Conservation (phyloP, 2,888 invertebrate genomes). For the Platycnemis pennipes region DNA sequence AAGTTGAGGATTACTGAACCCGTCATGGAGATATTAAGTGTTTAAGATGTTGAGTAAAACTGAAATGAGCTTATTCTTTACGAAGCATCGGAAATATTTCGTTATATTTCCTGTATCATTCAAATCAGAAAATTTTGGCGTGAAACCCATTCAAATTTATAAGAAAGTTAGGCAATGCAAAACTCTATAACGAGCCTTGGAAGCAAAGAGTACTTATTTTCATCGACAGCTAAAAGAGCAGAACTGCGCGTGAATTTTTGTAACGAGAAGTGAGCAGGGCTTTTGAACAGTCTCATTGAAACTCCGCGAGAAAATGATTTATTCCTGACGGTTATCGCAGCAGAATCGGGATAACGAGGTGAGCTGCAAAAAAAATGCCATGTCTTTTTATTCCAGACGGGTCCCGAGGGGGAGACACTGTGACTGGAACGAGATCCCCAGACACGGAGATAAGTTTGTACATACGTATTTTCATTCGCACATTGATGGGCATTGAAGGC, state of each 20-base stretch:
- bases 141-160: neutral
- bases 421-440: neutral
- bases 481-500: neutral
- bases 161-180: neutral
- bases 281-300: neutral
- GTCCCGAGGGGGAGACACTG: neutral
- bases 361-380: neutral
- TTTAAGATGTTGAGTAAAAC: no score
- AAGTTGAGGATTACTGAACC: no score
- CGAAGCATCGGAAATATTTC: no score
- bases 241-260: neutral
- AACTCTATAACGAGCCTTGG: neutral
- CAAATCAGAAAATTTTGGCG: no score
- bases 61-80: no score
- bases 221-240: neutral
- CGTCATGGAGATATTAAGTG: no score
- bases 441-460: neutral
- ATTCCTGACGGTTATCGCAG: neutral
- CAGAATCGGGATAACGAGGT: neutral
- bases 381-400: neutral
- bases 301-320: neutral
- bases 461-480: neutral
- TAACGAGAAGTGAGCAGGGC: neutral
- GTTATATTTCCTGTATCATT: no score
- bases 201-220: no score